These are phyloP conservation scores for Agapornis roseicollis DNA, from an alignment of 2,113 vertebrate genomes.

Conservation along the genomic window DNA sequence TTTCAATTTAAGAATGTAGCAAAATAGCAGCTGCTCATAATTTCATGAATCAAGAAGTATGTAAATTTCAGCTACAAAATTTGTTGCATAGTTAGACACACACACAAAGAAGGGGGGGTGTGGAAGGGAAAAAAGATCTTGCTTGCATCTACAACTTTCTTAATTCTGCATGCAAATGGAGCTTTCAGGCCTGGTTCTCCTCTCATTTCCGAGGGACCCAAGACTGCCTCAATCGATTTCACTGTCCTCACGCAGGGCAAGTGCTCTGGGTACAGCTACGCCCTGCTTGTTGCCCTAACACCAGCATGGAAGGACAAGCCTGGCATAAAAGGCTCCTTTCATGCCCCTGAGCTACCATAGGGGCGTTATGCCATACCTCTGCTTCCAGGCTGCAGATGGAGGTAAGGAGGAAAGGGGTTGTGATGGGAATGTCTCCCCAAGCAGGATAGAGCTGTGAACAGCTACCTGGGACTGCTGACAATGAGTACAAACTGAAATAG, in stretches of 20 bases:
- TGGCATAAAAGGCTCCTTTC: not conserved
- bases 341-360: not conserved
- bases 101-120: not conserved
- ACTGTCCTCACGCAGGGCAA: not conserved
- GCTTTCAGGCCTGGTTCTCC: conserved; percentile 35
- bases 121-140: conserved; percentile 26
- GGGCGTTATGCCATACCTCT: not conserved
- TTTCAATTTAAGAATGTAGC: conserved; percentile 77
- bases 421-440: fast-evolving
- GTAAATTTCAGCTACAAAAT: conserved; percentile 77
- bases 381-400: not conserved
- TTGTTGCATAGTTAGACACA: conserved; percentile 68
- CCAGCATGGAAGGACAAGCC: not conserved
- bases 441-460: not conserved
- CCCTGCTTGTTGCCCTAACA: not conserved
- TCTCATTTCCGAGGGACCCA: not conserved
- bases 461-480: not conserved
- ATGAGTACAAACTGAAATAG: not conserved
- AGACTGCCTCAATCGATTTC: not conserved
- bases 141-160: conserved; percentile 64
- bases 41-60: conserved; percentile 84
- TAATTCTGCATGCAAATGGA: conserved; percentile 40
- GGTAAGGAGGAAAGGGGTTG: not conserved
- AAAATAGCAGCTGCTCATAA: conserved; percentile 82
- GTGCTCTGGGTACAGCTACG: not conserved